These are phyloP conservation scores for Clepsis dumicolana DNA, from an alignment of 2,888 invertebrate genomes.

Conservation along the genomic window DNA sequence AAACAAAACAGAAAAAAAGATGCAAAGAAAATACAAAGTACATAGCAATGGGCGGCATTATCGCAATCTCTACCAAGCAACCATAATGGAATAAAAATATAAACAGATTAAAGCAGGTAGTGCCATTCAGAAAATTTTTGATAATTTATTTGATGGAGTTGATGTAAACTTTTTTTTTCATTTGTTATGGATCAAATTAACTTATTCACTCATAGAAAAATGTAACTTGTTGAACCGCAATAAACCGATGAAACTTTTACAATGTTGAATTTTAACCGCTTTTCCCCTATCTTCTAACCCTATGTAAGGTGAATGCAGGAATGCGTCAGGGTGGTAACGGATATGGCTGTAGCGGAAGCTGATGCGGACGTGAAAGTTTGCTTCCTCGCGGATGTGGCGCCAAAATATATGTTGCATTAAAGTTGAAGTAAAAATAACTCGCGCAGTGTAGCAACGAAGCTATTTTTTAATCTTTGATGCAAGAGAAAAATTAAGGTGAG, in stretches of 20 bases:
- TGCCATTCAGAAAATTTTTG: too few species aligned
- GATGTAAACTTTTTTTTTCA: too few species aligned
- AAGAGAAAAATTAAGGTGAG: neutral
- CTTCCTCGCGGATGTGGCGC: conserved; percentile 29
- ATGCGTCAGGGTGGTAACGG: conserved; percentile 34
- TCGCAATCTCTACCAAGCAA: too few species aligned
- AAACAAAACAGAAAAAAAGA: too few species aligned
- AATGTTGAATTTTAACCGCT: neutral
- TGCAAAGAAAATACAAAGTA: too few species aligned
- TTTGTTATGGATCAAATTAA: too few species aligned
- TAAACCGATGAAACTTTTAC: neutral
- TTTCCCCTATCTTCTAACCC: conserved; percentile 23
- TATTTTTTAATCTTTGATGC: neutral
- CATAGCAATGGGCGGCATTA: too few species aligned
- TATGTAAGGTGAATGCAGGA: conserved; percentile 29
- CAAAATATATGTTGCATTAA: conserved; percentile 33
- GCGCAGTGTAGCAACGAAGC: neutral
- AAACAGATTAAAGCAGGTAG: too few species aligned
- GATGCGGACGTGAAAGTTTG: conserved; percentile 38
- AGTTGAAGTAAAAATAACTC: conserved; percentile 7
- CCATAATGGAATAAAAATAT: too few species aligned
- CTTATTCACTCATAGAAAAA: too few species aligned
- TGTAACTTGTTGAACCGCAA: too few species aligned
- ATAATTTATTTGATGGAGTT: too few species aligned
- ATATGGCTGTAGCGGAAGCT: conserved; percentile 39